Percentiles rank a stretch among this genome's conserved stretches.
These are phyloP conservation scores for Muscicapa adusta DNA, from an alignment of 2,113 vertebrate genomes.

Conservation along the genomic window DNA sequence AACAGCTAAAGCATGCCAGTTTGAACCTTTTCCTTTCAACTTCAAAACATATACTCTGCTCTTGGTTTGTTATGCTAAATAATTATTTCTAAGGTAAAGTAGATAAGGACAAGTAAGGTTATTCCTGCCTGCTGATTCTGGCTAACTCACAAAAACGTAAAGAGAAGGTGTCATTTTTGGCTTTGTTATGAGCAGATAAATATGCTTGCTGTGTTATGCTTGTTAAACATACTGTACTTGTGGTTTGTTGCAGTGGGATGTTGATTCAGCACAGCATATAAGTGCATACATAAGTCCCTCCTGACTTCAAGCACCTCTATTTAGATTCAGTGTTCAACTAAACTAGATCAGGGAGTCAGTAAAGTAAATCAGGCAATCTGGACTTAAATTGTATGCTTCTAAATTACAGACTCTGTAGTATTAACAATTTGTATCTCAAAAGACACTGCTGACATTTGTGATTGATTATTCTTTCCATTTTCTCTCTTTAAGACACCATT, in stretches of 20 bases:
- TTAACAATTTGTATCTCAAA: not conserved
- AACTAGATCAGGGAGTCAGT: not conserved
- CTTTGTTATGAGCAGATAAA: constrained; percentile 59
- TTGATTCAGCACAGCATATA: constrained; percentile 18
- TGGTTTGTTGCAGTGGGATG: constrained; percentile 40
- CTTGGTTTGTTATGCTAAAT: constrained; percentile 53
- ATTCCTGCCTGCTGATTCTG: constrained; percentile 34
- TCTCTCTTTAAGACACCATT: not conserved
- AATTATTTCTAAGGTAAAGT: constrained; percentile 41
- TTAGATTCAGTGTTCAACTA: not conserved
- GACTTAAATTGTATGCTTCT: not conserved
- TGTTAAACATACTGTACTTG: constrained; percentile 59
- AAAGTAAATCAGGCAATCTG: constrained; percentile 16
- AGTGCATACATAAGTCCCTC: not conserved
- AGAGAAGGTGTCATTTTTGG: constrained; percentile 1
- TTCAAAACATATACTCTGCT: constrained; percentile 33
- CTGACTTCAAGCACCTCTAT: not conserved
- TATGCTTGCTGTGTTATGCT: constrained; percentile 47
- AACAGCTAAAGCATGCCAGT: constrained; percentile 63
- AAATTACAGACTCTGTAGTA: not conserved
- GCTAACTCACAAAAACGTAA: constrained; percentile 19
- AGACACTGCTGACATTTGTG: not conserved
- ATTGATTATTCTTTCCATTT: not conserved
- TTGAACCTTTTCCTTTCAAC: constrained; percentile 47
- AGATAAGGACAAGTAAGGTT: constrained; percentile 1